Base-by-base conservation (phyloP, 2,113 vertebrate genomes). In the Clarias magur region DNA sequence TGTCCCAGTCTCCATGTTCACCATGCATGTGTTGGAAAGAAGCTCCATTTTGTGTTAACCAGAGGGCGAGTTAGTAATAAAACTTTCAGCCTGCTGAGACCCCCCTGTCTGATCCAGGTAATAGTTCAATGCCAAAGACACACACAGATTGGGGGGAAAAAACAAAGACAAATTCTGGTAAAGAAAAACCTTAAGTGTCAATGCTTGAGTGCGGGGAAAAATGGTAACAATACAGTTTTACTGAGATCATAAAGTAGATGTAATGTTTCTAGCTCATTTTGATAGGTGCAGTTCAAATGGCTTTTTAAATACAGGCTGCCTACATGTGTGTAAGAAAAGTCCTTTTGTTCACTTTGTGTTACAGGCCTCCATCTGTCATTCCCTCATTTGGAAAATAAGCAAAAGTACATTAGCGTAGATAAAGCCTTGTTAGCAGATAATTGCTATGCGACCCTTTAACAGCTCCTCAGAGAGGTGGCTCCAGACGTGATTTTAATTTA, bases 31-130 rank as follows among this genome's bases (percentile, higher is more conserved):
- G 89, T 83, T 27, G 87, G 87, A 88, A 89, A 94, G 88, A 93
- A 92, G 91, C 93, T 91, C 94, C 93, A 94, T 95, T 94, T 95
- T 93, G 92, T 93, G 93, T 83, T 88, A 88, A 90, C 92, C 88
- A 88, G 87, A 86, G 93, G 93, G 89, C 92, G 87, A 90, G 87
- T 63, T 60, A 86, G 87, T 89, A 82, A 82, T 87, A 89, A 62
- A 65, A 82, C 82, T 89, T 76, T 89, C 76, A 72, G 84, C 82
- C 82, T 88, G 86, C 82, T 88, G 79, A 91, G 93, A 92, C 91
- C 83, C 68, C 84, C 86, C 88, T 91, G 89, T 90, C 83, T 86
- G 80, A 73, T 81, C 57, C 75, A 91, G 89, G 67, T 34, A 75
- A 76, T 53, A 27, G 17, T 1, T 57, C 57, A 60, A 17, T 60